Evolutionary conservation across 2,113 vertebrate genomes (phyloP), one percentile per base, ranked within the genome.

Genomic region (Pelecanus crispus): DNA sequence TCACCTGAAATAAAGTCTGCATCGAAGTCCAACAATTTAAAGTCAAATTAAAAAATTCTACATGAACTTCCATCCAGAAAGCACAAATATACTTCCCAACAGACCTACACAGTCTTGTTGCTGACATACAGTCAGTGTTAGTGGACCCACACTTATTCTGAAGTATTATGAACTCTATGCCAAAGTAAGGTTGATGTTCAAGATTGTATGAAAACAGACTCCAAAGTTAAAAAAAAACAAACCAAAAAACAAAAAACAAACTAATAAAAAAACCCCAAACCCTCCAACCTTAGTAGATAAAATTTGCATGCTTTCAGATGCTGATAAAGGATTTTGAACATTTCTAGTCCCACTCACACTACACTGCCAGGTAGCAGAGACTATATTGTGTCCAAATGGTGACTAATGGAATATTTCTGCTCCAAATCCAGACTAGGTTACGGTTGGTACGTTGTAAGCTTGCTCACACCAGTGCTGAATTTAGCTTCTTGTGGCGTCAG

Each of bases 331-430:
- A 17, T 65, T 86, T 67, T 49, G 36, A 89, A 66, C 7, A 5
- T 4, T 79, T 87, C 28, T 75, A 47, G 36, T 75, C n/a, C 53
- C 20, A 61, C 36, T 84, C 25, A 24, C 25, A 32, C 44, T 91
- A 45, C 29, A 6, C 25, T 87, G 11, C 10, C 52, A 73, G 40
- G 53, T 93, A 91, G 40, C 36, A 71, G 49, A 38, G 61, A 65
- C 2, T 47, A 9, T 55, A 20, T 58, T 0, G 0, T 58, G 47
- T 52, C 9, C 9, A 15, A 90, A 28, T 49, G 42, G 68, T 91
- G 91, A 92, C 61, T 93, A 81, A 92, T 56, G 42, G 81, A 94
- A 32, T 80, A 79, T 73, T 89, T 92, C 62, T 95, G 78, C 45
- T 92, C 29, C 70, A 38, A 53, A 84, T 91, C 56, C 80, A 73